Conservation (phyloP, 2,888 invertebrate genomes). For the Caenorhabditis sinica region DNA sequence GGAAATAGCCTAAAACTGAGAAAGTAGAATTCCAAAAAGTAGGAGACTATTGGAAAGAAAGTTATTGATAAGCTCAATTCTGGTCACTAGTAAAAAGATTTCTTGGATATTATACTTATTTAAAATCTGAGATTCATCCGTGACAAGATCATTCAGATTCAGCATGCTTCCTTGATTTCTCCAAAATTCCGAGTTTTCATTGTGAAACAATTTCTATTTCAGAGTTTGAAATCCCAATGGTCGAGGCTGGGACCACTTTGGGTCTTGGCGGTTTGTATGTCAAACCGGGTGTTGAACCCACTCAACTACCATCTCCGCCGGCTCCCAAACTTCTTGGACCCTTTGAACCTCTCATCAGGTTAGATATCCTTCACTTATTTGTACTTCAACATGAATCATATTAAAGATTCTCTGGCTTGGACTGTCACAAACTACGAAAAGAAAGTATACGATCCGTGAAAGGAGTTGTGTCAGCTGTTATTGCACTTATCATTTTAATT, state of each 20-base stretch:
- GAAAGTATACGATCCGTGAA: slow-evolving; percentile 46
- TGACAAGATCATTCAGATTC: too few species aligned
- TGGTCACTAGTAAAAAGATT: too few species aligned
- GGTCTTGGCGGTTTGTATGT: slow-evolving; percentile 60
- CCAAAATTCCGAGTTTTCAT: background rate
- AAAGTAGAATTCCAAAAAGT: too few species aligned
- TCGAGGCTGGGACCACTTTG: slow-evolving; percentile 64
- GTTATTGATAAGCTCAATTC: too few species aligned
- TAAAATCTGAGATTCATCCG: too few species aligned
- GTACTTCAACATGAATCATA: background rate
- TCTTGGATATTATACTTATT: too few species aligned
- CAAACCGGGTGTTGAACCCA: slow-evolving; percentile 54
- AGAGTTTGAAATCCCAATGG: slow-evolving; percentile 49
- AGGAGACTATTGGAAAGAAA: too few species aligned
- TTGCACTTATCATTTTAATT: slow-evolving; percentile 48
- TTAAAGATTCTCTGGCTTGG: slow-evolving; percentile 62
- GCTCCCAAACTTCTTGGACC: slow-evolving; percentile 63
- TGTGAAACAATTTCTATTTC: background rate
- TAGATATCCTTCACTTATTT: background rate
- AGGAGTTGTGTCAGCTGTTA: slow-evolving; percentile 38
- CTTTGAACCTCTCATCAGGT: slow-evolving; percentile 58
- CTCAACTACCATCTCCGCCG: slow-evolving; percentile 53
- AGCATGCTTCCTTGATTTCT: background rate
- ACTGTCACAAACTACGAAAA: slow-evolving; percentile 55
- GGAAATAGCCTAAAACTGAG: background rate